These are phyloP conservation scores for Lanistes nyassanus DNA, from an alignment of 1,140 invertebrate genomes.

Conservation along the genomic window DNA sequence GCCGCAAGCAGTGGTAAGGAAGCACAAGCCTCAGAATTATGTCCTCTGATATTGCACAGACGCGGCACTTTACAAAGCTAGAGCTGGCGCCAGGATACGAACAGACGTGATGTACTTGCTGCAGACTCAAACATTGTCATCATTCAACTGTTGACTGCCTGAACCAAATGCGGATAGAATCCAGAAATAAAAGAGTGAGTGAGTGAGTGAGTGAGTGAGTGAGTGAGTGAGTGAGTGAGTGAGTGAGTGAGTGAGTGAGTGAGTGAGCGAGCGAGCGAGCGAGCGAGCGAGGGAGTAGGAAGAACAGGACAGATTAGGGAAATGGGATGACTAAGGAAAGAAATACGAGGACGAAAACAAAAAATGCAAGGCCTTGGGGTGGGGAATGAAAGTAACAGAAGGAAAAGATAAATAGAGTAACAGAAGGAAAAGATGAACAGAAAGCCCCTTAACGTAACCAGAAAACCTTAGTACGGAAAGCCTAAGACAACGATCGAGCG, in stretches of 20 bases:
- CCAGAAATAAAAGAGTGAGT: neutral
- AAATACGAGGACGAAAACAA: neutral
- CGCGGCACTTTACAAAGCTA: too few relatives aligned
- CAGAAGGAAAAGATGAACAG: neutral
- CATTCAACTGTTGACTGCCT: too few relatives aligned
- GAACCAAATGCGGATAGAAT: too few relatives aligned
- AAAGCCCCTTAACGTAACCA: too few relatives aligned
- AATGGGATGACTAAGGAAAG: neutral
- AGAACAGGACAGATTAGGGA: neutral
- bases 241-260: slow-evolving; percentile 2
- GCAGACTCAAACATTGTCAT: too few relatives aligned
- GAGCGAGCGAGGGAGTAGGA: neutral
- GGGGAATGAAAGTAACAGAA: neutral
- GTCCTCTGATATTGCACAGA: too few relatives aligned
- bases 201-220: neutral
- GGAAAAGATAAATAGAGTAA: neutral
- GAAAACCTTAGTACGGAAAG: too few relatives aligned
- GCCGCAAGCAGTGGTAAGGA: too few relatives aligned
- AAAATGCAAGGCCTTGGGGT: neutral
- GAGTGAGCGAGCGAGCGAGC: neutral
- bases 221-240: slow-evolving; percentile 1
- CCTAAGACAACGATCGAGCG: too few relatives aligned
- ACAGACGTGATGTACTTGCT: too few relatives aligned
- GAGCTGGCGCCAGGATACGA: too few relatives aligned
- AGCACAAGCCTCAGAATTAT: too few relatives aligned